These are phyloP conservation scores for Lepus timidus DNA, from an alignment of 2,113 vertebrate genomes.

Conservation along the genomic window DNA sequence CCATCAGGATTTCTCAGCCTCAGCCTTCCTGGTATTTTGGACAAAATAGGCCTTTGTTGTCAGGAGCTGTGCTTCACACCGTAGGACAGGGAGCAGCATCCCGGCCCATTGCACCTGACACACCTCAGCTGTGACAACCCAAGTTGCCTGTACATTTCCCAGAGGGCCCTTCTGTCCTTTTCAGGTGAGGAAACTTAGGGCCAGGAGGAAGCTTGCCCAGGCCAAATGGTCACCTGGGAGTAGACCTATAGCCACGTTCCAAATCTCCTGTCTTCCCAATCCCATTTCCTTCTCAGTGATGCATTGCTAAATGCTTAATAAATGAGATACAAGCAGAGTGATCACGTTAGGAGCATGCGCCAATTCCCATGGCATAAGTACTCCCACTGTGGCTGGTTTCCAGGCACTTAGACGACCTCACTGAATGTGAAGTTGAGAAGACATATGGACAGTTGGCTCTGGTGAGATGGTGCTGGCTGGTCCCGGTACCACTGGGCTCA, in stretches of 20 bases:
- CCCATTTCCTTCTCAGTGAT: background rate
- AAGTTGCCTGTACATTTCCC: background rate
- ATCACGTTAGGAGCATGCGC: background rate
- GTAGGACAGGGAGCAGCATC: background rate
- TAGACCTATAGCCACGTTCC: background rate
- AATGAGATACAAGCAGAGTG: background rate
- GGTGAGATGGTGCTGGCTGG: fast-evolving
- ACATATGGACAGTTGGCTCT: fast-evolving
- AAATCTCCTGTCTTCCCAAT: background rate
- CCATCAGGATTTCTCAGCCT: background rate
- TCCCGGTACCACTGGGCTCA: fast-evolving
- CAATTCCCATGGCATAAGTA: background rate
- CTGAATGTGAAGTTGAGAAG: background rate
- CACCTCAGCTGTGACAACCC: background rate
- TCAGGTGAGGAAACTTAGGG: background rate
- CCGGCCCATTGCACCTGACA: background rate
- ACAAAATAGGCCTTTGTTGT: background rate
- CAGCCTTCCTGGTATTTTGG: background rate
- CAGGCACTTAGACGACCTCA: background rate
- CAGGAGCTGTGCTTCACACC: fast-evolving
- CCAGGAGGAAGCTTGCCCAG: background rate
- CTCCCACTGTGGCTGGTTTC: background rate
- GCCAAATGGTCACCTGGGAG: background rate
- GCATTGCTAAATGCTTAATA: background rate
- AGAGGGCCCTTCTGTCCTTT: background rate